Base-by-base conservation (phyloP, 1,140 invertebrate genomes). In the Metaphire vulgaris region DNA sequence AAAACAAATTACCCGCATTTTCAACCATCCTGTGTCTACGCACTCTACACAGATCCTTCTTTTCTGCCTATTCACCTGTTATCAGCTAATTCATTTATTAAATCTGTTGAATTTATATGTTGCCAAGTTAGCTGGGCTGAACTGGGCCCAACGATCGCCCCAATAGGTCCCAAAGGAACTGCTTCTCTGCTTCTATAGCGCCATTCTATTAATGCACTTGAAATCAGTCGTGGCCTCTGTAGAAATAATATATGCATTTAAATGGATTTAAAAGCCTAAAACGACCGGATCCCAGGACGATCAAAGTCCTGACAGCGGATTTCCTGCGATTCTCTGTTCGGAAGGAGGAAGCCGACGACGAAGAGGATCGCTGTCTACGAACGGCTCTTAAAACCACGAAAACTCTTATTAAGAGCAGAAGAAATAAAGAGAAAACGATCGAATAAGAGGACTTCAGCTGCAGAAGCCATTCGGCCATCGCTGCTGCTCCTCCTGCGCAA, bases 231-330 rank as follows among this genome's bases (percentile, higher is more conserved):
- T n/a, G n/a, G n/a, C n/a, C n/a, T n/a, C n/a, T 29, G 31, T 29
- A 6, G 26, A 68, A 68, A 68, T 0, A 29, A 2, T 68, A 28
- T 26, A 68, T 33, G 33, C 0, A 31, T 32, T 2, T 1, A 31
- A 32, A 29, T 33, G 70, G 41, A 72, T 33, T n/a, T 72, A 71
- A n/a, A n/a, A n/a, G n/a, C n/a, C n/a, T n/a, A n/a, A n/a, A 69
- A 65, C 56, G 64, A 75, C 28, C 28, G 21, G 77, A 82, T 32
- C 83, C 83, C 34, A 83, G 73, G 28, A 82, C 69, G 69, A 83
- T 74, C 76, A 83, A 76, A 1, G 79, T 68, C 75, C 79, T 80
- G 30, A 77, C 65, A 0, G 26, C 29, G 30, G n/a, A 29, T 74
- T 74, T 74, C 33, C 72, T 33, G 30, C 56, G n/a, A n/a, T n/a